Evolutionary conservation across 2,797 vertebrate genomes (phyloP).

Genomic region (Sebastes oblongus): DNA sequence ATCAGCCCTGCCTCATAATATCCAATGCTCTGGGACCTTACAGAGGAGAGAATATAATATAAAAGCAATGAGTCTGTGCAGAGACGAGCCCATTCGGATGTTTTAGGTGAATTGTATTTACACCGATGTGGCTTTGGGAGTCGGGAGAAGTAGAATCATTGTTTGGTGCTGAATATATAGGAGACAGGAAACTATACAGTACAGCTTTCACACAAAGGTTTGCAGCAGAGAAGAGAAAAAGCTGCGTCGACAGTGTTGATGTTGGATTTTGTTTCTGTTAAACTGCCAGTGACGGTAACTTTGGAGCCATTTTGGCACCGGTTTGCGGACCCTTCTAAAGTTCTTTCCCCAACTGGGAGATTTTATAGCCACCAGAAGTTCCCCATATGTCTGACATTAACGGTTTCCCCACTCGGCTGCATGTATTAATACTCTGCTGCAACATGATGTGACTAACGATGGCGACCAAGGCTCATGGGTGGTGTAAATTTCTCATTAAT

Average conservation of each 20-base stretch:
- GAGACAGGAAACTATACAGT: constrained; percentile 1
- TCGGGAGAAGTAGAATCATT: constrained; percentile 15
- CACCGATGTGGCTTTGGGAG: constrained; percentile 35
- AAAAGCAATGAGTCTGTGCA: constrained; percentile 49
- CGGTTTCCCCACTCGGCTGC: not conserved
- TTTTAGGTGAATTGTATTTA: constrained; percentile 39
- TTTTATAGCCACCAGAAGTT: not conserved
- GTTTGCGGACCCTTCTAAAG: not conserved
- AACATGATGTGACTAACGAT: not conserved
- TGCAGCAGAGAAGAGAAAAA: not conserved
- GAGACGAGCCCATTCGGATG: constrained; percentile 10
- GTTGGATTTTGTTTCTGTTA: not conserved
- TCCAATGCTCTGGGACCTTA: constrained; percentile 52
- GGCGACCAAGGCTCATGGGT: not conserved
- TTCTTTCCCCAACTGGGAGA: not conserved
- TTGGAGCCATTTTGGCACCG: not conserved
- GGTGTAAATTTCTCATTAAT: not conserved
- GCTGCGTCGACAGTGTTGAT: not conserved
- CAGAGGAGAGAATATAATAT: constrained; percentile 31
- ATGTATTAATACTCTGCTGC: not conserved
- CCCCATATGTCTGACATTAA: not conserved
- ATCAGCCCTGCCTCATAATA: constrained; percentile 42
- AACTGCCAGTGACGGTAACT: not conserved
- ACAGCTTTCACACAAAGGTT: not conserved
- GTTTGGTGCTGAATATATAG: constrained; percentile 23